Conservation (phyloP, 2,797 vertebrate species). For the Rhinoraja longicauda region DNA sequence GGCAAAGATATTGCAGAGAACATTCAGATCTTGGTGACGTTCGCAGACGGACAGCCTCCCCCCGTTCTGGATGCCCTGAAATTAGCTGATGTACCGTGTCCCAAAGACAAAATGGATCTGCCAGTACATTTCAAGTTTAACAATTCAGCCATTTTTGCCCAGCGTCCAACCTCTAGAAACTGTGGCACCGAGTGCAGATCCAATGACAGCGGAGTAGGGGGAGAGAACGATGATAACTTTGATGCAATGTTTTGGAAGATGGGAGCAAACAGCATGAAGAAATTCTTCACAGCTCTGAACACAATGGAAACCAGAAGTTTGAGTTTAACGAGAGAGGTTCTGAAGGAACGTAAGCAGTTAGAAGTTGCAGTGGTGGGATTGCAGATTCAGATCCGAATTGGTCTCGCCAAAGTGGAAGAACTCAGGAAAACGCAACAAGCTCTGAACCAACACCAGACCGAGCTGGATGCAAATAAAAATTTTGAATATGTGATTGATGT, state of each 20-base stretch:
- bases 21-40: conserved; percentile 15
- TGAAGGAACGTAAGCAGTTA: not conserved
- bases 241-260: too few relatives aligned
- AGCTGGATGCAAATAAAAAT: too few relatives aligned
- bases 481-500: too few relatives aligned
- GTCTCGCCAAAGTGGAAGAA: not conserved
- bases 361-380: not conserved
- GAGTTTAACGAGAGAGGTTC: not conserved
- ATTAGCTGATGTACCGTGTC: not conserved
- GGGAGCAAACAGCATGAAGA: too few relatives aligned
- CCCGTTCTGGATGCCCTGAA: too few relatives aligned
- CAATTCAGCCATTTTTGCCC: conserved; percentile 9
- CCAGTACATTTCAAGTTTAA: conserved; percentile 32
- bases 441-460: too few relatives aligned
- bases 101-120: not conserved
- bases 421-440: too few relatives aligned
- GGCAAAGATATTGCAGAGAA: conserved; percentile 22
- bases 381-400: not conserved
- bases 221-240: too few relatives aligned
- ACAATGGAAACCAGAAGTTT: conserved; percentile 13
- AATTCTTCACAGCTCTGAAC: not conserved
- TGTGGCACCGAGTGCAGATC: too few relatives aligned
- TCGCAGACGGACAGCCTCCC: too few relatives aligned
- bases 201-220: too few relatives aligned
- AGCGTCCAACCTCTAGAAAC: not conserved